phyloP scores from a whole-genome alignment of 2,888 invertebrate genomes.

The Drosophila diplacantha region DNA sequence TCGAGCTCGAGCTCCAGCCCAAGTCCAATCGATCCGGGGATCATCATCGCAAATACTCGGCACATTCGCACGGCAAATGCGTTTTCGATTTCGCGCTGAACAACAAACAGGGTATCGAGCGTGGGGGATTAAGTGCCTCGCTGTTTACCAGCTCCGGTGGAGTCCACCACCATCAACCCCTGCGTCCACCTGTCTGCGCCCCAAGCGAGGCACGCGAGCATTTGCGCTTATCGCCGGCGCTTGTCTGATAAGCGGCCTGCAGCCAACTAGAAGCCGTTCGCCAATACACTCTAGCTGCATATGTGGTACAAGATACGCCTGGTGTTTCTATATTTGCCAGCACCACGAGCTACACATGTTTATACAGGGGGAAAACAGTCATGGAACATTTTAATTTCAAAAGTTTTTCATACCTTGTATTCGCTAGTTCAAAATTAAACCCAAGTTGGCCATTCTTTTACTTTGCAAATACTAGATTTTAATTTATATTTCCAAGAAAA shows the following conservation, averaged over 20 bases:
- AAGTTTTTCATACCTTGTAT: neutral
- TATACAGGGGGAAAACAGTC: neutral
- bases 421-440: neutral
- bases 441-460: too few relatives aligned
- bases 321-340: conserved; percentile 17
- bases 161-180: neutral
- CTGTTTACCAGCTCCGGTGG: conserved; percentile 31
- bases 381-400: neutral
- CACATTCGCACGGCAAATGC: conserved; percentile 23
- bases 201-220: conserved; percentile 55
- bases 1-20: conserved; percentile 40
- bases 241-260: conserved; percentile 49
- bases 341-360: neutral
- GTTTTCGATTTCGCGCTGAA: conserved; percentile 40
- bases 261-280: conserved; percentile 29
- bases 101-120: conserved; percentile 42
- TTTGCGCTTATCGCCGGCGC: conserved; percentile 50
- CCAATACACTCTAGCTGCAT: conserved; percentile 18
- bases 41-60: conserved; percentile 24
- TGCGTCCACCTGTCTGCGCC: conserved; percentile 4
- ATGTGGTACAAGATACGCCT: neutral
- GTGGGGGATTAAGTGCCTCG: conserved; percentile 33
- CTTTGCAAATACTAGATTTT: too few relatives aligned
- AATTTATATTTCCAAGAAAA: too few relatives aligned
- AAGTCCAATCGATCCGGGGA: conserved; percentile 20